phyloP scores from a whole-genome alignment of 2,113 vertebrate genomes.

The Morone chrysops region DNA sequence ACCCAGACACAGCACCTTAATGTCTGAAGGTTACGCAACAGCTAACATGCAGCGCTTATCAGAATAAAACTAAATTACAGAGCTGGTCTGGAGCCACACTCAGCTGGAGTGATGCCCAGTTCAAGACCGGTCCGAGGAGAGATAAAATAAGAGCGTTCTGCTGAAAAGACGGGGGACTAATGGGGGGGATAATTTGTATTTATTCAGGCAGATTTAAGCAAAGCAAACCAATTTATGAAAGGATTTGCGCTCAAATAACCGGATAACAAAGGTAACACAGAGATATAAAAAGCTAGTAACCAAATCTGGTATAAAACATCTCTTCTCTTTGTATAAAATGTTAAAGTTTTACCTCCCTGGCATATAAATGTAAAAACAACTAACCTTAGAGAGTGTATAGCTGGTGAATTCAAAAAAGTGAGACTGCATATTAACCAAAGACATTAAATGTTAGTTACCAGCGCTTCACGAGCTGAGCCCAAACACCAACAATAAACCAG shows the following conservation, averaged over 20 bases:
- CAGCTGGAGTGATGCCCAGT: neutral
- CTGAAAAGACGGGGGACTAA: neutral
- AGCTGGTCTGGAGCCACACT: neutral
- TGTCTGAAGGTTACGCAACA: neutral
- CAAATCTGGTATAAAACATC: neutral
- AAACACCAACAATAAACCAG: neutral
- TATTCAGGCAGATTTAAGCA: too few species aligned
- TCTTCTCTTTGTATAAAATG: neutral
- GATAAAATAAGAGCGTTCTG: neutral
- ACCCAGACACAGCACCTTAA: too few species aligned
- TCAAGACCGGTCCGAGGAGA: neutral
- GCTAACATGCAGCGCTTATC: neutral
- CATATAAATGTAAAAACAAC: neutral
- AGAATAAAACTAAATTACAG: neutral
- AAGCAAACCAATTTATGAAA: neutral
- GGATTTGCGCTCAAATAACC: too few species aligned
- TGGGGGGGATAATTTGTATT: too few species aligned
- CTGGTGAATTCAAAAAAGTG: too few species aligned
- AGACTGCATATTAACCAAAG: too few species aligned
- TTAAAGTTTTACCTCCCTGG: too few species aligned
- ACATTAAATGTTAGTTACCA: too few species aligned
- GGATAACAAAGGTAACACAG: too few species aligned
- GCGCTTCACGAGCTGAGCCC: neutral
- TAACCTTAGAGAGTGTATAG: too few species aligned
- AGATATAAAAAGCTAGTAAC: neutral